phyloP scores from a whole-genome alignment of 2,888 invertebrate species.

The Hofmannophila pseudospretella region DNA sequence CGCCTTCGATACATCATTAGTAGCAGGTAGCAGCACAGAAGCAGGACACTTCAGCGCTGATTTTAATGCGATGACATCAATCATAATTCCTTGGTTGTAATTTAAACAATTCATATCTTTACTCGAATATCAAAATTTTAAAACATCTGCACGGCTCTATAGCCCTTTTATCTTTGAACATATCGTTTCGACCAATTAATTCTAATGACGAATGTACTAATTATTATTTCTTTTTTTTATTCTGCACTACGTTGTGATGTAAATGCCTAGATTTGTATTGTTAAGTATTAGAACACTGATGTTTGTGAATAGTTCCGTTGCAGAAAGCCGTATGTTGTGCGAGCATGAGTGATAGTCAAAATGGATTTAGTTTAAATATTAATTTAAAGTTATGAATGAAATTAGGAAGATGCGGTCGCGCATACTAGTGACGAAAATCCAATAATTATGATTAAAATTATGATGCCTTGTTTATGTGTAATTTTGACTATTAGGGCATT shows the following conservation, averaged over 20 bases:
- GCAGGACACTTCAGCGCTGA: conserved; percentile 62
- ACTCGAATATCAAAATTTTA: conserved; percentile 64
- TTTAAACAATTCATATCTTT: conserved; percentile 56
- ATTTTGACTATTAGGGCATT: conserved; percentile 73
- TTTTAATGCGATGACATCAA: conserved; percentile 46
- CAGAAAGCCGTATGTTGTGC: conserved; percentile 51
- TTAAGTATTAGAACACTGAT: conserved; percentile 75
- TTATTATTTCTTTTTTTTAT: conserved; percentile 41
- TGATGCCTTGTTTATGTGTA: conserved; percentile 73
- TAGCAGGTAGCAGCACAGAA: conserved; percentile 48
- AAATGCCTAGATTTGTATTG: conserved; percentile 72
- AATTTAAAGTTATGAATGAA: conserved; percentile 73
- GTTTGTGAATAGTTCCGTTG: conserved; percentile 63
- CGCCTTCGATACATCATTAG: conserved; percentile 23
- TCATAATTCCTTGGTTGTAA: conserved; percentile 56
- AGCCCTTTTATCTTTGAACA: conserved; percentile 58
- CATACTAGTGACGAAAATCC: conserved; percentile 77
- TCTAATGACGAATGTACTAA: conserved; percentile 57
- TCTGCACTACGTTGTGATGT: conserved; percentile 72
- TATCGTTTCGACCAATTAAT: conserved; percentile 74
- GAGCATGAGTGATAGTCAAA: conserved; percentile 71
- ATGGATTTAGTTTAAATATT: conserved; percentile 72
- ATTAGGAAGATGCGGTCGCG: conserved; percentile 76
- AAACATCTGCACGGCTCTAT: conserved; percentile 47
- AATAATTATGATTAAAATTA: conserved; percentile 69